Base-by-base conservation (phyloP, 2,113 vertebrate species). In the Candoia aspera region DNA sequence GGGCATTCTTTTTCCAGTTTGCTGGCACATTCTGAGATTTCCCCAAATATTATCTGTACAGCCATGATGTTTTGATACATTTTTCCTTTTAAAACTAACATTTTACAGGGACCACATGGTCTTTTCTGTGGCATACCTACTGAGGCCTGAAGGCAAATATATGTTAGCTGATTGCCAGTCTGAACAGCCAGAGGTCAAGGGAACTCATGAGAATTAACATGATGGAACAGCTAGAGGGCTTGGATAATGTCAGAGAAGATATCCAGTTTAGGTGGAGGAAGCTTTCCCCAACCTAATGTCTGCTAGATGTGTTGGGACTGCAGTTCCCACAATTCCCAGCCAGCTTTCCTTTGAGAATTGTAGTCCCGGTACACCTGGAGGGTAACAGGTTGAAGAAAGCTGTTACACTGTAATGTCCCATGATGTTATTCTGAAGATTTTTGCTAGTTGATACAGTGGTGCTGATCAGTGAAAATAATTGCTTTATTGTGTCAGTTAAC, bases 401-500 rank as follows among this genome's bases (percentile, higher is more conserved):
- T 88, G 6, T 42, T 73, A 10, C 11, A 29, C 4, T 84, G 29
- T 73, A 29, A 87, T 92, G 26, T 17, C 24, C 68, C 19, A 53
- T 88, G 19, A 60, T 68, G 46, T 46, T 79, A 37, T 68, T 87
- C 60, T 21, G 53, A 73, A 84, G 57, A 42, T 37, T 92, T 79
- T 62, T 8, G 11, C 21, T 37, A 84, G 24, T 89, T 84, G 42
- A 54, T 23, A 84, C 62, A 84, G 13, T 46, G 37, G 6, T 88
- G 87, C 87, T 89, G 29, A 73, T 84, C 17, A 84, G 55, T 89
- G 68, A 46, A 92, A 54, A 92, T 92, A 4, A 54, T 92, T 58
- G 59, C 54, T 60, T 89, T 89, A 89, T 92, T 84, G 60, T 92
- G 73, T 54, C 62, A 29, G 57, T 92, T 92, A 49, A 88, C 64